Evolutionary conservation across 2,888 invertebrate genomes (phyloP), one percentile per base, ranked within the genome.

Genomic region (Rotaria macrura): DNA sequence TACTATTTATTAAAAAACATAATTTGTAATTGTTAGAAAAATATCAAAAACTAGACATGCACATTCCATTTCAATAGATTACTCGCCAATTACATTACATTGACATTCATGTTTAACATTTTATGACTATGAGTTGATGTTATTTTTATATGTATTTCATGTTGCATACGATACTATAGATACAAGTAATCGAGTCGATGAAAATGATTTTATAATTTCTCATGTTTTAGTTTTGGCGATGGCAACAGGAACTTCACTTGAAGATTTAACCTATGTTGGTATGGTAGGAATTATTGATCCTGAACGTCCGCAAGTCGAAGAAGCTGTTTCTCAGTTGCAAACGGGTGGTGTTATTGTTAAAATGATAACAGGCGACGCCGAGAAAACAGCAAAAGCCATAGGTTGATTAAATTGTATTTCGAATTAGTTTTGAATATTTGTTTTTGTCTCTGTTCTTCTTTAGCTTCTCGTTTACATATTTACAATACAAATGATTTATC

Each of bases 211-310:
- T 12, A 47, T 47, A 47, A 47, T 12, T 47, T n/a, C n/a, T n/a
- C n/a, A n/a, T n/a, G n/a, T 49, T 49, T 49, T 49, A 91, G 97
- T 97, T 17, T 92, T 99, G 87, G 97, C 94, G 0, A 90, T 98
- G 90, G 96, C 95, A 14, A 94, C 94, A 89, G 97, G 97, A 20
- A 91, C 92, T n/a, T 93, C 94, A 0, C 92, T 96, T 87, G 94
- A 95, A 88, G 94, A 95, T 87, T 92, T 99, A 85, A 93, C 94
- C 86, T 98, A 94, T 91, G 93, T 95, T 88, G 98, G 98, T 43
- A 92, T 96, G 89, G 95, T 96, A 87, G 99, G 98, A 25, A 97
- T 99, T 89, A 95, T 96, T 89, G 99, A 99, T 93, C 99, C 99
- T 55, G 98, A 98, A 34, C 92, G 98, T 47, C 94, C 95, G 0